These are phyloP conservation scores for Iphiclides podalirius DNA, from an alignment of 2,888 invertebrate species.

Conservation along the genomic window DNA sequence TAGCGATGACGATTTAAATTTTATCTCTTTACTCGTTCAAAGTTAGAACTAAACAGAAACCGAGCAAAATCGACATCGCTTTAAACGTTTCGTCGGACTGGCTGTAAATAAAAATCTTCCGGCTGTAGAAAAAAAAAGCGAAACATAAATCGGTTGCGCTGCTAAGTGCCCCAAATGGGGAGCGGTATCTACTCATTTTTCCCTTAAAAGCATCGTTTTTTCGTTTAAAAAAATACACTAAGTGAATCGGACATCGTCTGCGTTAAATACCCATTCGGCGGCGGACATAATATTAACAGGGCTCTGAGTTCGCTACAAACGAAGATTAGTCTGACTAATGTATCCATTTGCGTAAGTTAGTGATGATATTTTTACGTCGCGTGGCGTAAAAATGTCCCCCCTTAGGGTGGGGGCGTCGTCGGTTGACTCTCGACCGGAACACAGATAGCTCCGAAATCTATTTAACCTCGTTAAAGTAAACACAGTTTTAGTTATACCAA, in stretches of 20 bases:
- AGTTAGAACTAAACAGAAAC: neutral
- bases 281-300: slow-evolving; percentile 46
- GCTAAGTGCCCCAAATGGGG: slow-evolving; percentile 67
- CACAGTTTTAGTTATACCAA: no score
- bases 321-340: slow-evolving; percentile 67
- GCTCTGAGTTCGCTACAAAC: slow-evolving; percentile 49
- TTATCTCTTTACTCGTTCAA: neutral
- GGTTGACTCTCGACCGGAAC: slow-evolving; percentile 11
- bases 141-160: slow-evolving; percentile 30
- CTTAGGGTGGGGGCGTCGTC: slow-evolving; percentile 1
- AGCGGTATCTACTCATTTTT: slow-evolving; percentile 57
- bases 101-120: slow-evolving; percentile 48
- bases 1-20: no score
- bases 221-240: slow-evolving; percentile 43
- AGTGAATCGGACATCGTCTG: slow-evolving; percentile 55
- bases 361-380: slow-evolving; percentile 39
- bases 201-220: slow-evolving; percentile 61
- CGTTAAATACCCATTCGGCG: slow-evolving; percentile 28
- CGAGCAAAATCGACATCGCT: neutral
- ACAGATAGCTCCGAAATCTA: neutral
- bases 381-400: slow-evolving; percentile 33
- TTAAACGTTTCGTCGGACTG: slow-evolving; percentile 49
- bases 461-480: neutral
- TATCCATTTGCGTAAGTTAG: slow-evolving; percentile 53
- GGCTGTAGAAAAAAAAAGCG: slow-evolving; percentile 16